phyloP scores from a whole-genome alignment of 2,113 vertebrate genomes.

The Agapornis roseicollis region DNA sequence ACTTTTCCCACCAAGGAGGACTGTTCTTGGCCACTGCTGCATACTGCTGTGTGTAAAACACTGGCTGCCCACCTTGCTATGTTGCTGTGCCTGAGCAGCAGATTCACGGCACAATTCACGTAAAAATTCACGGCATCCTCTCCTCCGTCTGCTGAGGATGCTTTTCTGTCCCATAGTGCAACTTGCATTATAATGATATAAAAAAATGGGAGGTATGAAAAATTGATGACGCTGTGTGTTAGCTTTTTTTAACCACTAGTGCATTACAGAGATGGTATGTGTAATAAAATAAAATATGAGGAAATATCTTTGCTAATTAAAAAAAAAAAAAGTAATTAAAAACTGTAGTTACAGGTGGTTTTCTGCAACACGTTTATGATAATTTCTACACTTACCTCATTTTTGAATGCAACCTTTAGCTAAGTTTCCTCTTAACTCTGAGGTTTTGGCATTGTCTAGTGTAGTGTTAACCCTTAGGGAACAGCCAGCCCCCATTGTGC shows the following conservation, averaged over 20 bases:
- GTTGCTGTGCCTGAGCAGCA: not conserved
- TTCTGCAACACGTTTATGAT: not conserved
- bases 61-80: not conserved
- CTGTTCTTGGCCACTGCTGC: not conserved
- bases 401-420: not conserved
- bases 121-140: not conserved
- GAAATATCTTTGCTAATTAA: not conserved
- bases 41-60: not conserved
- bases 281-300: not conserved
- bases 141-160: not conserved
- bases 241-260: not conserved
- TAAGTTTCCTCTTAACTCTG: not conserved
- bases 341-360: not conserved
- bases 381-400: not conserved
- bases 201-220: not conserved
- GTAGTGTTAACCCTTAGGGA: not conserved
- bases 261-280: not conserved
- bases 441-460: not conserved
- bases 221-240: not conserved
- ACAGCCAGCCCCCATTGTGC: not conserved
- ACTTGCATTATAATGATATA: not conserved
- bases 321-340: not conserved
- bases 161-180: not conserved
- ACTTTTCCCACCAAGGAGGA: not conserved
- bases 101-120: no score